phyloP scores from a whole-genome alignment of 2,888 invertebrate genomes.

The Drosophila stalkeri region DNA sequence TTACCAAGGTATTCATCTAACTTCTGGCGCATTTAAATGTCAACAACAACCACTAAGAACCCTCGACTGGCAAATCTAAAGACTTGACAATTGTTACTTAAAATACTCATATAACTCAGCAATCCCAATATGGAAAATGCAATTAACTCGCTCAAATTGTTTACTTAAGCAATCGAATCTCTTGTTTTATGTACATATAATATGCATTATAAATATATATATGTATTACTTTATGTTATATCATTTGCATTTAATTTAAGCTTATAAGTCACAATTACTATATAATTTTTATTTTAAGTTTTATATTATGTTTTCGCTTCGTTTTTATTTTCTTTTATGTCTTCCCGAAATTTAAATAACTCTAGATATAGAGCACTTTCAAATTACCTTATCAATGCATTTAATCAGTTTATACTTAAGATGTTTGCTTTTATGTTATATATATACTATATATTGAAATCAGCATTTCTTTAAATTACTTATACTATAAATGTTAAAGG shows the following conservation, averaged over 20 bases:
- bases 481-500: constrained; percentile 17
- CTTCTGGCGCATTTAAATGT: constrained; percentile 39
- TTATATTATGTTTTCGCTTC: not conserved
- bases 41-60: constrained; percentile 20
- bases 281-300: constrained; percentile 15
- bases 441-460: not conserved
- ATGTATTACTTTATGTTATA: constrained; percentile 39
- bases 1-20: constrained; percentile 42
- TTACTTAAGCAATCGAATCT: constrained; percentile 32
- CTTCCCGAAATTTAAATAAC: constrained; percentile 51
- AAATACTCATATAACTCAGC: constrained; percentile 66
- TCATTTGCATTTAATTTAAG: constrained; percentile 23
- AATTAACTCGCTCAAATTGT: constrained; percentile 46
- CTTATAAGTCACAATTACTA: constrained; percentile 8
- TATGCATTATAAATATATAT: constrained; percentile 12
- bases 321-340: constrained; percentile 24
- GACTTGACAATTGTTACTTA: constrained; percentile 73
- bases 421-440: constrained; percentile 17
- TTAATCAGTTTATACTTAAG: constrained; percentile 33
- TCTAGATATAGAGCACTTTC: constrained; percentile 13
- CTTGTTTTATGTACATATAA: constrained; percentile 40
- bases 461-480: not conserved
- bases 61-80: constrained; percentile 48
- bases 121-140: constrained; percentile 29
- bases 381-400: constrained; percentile 39